phyloP scores from a whole-genome alignment of 1,140 invertebrate species.

The Pygmarrhopalites habei region DNA sequence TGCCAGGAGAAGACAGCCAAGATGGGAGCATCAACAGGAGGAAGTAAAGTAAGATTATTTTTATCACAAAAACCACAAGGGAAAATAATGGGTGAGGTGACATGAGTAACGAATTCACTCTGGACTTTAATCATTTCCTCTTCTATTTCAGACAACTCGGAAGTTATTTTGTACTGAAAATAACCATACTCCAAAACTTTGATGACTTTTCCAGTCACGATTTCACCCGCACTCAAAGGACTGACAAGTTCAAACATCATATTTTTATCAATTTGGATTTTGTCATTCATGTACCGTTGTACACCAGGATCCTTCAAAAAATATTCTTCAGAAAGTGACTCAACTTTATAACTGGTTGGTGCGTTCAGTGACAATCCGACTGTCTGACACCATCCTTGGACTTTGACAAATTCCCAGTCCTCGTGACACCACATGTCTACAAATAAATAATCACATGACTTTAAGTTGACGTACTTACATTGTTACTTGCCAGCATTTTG shows the following conservation, averaged over 20 bases:
- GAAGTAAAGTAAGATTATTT: not conserved
- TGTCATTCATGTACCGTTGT: too few relatives aligned
- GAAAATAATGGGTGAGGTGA: slow-evolving; percentile 2
- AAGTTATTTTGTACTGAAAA: not conserved
- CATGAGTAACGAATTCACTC: not conserved
- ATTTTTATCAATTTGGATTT: not conserved
- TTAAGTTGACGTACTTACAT: not conserved
- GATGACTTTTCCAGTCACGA: not conserved
- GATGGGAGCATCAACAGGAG: too few relatives aligned
- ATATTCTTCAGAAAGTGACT: not conserved
- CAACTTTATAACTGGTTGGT: not conserved
- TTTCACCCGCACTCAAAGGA: not conserved
- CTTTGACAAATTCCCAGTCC: not conserved
- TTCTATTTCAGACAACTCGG: too few relatives aligned
- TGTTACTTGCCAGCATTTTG: not conserved
- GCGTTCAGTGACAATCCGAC: not conserved
- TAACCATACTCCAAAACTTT: slow-evolving; percentile 7
- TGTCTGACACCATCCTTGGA: not conserved
- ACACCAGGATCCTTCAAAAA: not conserved
- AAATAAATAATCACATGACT: not conserved
- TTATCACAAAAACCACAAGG: slow-evolving; percentile 3
- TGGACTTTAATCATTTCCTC: too few relatives aligned
- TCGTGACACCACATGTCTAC: not conserved
- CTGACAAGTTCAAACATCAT: slow-evolving; percentile 2
- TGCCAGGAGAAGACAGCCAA: too few relatives aligned